phyloP scores from a whole-genome alignment of 2,113 vertebrate genomes.

The Porphyrio hochstetteri region DNA sequence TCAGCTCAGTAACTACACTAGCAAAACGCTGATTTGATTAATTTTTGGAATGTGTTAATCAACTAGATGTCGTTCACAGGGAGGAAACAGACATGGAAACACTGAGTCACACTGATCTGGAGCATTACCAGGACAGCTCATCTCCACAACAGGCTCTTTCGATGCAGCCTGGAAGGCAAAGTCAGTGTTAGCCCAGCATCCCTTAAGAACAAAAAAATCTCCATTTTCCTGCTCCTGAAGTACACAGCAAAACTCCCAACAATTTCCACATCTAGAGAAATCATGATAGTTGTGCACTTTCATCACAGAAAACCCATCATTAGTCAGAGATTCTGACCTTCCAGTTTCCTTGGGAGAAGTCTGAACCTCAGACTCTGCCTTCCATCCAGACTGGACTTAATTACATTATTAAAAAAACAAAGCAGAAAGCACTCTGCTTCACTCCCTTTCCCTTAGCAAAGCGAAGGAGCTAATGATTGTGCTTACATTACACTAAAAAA shows the following conservation, averaged over 20 bases:
- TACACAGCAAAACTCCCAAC: not conserved
- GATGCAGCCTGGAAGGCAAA: rapidly evolving
- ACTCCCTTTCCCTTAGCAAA: not conserved
- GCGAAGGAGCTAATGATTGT: not conserved
- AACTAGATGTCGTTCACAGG: not conserved
- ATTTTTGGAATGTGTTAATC: not conserved
- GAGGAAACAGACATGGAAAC: not conserved
- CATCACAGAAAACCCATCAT: not conserved
- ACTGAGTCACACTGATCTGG: no score
- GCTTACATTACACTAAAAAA: constrained; percentile 4
- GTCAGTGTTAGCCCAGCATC: not conserved
- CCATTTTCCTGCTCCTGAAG: not conserved
- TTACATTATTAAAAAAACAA: not conserved
- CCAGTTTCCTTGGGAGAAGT: not conserved
- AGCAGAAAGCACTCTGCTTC: not conserved
- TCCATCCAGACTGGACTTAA: not conserved
- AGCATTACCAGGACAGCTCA: not conserved
- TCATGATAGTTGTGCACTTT: not conserved
- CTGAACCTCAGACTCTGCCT: not conserved
- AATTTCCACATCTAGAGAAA: not conserved
- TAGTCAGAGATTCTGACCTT: not conserved
- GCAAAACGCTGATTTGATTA: not conserved
- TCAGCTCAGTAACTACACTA: not conserved
- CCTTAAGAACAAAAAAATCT: not conserved
- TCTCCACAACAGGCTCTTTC: not conserved